A percentile compares a stretch with the other conserved stretches of the same genome.
Evolutionary conservation across 1,140 invertebrate genomes (phyloP).

Genomic region (Drosophila athabasca): DNA sequence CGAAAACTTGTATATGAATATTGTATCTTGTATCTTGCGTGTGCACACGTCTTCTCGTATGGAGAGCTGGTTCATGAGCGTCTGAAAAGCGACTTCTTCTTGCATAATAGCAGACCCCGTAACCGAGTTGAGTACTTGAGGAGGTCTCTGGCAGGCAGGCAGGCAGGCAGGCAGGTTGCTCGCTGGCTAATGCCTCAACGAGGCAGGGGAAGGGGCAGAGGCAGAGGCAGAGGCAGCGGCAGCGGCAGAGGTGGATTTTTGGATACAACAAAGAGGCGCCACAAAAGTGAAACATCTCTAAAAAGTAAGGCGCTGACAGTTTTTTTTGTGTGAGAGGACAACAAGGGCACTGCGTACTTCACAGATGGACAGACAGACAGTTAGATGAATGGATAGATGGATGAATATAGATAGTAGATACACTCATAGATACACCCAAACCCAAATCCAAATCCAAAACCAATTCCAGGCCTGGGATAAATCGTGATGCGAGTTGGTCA

Average conservation of each 20-base stretch:
- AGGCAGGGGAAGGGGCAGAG: too few species aligned
- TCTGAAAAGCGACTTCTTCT: slow-evolving; percentile 71
- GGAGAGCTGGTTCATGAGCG: slow-evolving; percentile 68
- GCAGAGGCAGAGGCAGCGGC: slow-evolving; percentile 26
- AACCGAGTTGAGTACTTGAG: slow-evolving; percentile 67
- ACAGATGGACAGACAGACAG: slow-evolving; percentile 26
- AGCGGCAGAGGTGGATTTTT: slow-evolving; percentile 35
- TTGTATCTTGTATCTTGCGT: slow-evolving; percentile 36
- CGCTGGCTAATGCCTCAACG: slow-evolving; percentile 57
- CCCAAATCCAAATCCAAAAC: neutral
- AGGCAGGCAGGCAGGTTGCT: slow-evolving; percentile 60
- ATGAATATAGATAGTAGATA: neutral
- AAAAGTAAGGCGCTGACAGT: slow-evolving; percentile 68
- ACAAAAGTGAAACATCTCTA: slow-evolving; percentile 71
- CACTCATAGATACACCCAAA: slow-evolving; percentile 25
- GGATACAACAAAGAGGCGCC: slow-evolving; percentile 69
- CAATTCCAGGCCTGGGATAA: slow-evolving; percentile 39
- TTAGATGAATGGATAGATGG: slow-evolving; percentile 17
- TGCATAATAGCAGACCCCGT: slow-evolving; percentile 61
- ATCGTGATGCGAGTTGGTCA: slow-evolving; percentile 67
- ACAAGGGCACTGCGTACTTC: slow-evolving; percentile 55
- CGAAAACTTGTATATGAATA: slow-evolving; percentile 41
- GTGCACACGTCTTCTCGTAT: slow-evolving; percentile 48
- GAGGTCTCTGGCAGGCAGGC: slow-evolving; percentile 46
- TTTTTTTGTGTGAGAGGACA: slow-evolving; percentile 57